These are phyloP conservation scores for Dysmachus trigonus DNA, from an alignment of 2,888 invertebrate genomes.

Conservation along the genomic window DNA sequence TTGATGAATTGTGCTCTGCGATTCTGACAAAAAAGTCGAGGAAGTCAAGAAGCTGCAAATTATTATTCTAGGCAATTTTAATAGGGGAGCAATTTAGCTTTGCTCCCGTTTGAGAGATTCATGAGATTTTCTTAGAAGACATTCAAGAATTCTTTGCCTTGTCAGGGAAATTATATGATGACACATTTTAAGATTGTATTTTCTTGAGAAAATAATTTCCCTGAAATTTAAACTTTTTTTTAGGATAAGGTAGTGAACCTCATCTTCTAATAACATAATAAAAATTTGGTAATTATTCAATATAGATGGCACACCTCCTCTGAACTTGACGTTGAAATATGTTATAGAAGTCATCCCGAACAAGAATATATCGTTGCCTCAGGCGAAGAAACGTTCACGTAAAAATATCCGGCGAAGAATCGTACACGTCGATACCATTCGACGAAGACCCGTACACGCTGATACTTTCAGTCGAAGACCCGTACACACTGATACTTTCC, in stretches of 20 bases:
- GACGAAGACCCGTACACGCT: too few relatives aligned
- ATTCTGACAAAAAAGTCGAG: not conserved
- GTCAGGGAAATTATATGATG: not conserved
- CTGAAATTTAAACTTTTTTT: not conserved
- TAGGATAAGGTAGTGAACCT: not conserved
- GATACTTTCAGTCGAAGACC: too few relatives aligned
- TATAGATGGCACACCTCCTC: not conserved
- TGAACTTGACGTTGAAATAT: too few relatives aligned
- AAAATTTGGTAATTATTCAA: not conserved
- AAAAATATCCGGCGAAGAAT: too few relatives aligned
- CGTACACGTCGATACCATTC: too few relatives aligned
- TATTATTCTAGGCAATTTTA: not conserved
- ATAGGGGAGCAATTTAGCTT: not conserved
- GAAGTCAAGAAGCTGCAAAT: not conserved
- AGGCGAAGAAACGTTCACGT: too few relatives aligned
- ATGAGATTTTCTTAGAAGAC: not conserved
- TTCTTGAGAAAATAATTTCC: not conserved
- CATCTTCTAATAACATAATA: not conserved
- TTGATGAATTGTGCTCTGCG: not conserved
- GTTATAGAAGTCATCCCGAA: too few relatives aligned
- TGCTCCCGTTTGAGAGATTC: not conserved
- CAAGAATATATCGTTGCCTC: too few relatives aligned
- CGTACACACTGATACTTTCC: too few relatives aligned
- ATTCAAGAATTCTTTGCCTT: not conserved
- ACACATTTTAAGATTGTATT: not conserved